Base-by-base conservation (phyloP, 2,797 vertebrate species). In the Heliangelus exortis region DNA sequence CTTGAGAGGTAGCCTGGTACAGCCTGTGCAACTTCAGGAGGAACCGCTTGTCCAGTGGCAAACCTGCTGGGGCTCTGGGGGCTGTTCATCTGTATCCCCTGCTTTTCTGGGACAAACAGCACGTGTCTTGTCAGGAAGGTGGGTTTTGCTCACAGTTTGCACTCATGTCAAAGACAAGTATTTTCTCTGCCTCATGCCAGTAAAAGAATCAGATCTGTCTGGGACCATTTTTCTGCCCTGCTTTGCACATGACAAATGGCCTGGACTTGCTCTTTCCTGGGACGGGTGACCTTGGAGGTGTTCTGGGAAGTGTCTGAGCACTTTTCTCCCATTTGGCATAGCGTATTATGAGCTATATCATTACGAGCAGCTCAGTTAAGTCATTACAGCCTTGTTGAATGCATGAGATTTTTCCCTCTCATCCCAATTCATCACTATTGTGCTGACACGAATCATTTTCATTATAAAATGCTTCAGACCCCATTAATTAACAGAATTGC, bases 371-470 rank as follows among this genome's bases (percentile, higher is more conserved):
- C 91, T 94, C 92, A 29, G 89, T 94, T 91, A 93, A 95, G 85
- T 96, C 94, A 86, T 97, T 96, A 95, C 89, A 81, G 75, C 87
- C 72, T 76, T 67, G 54, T 77, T 94, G 95, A 97, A 95, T 95
- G 94, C 96, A 93, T 66, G 89, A 81, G 96, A 94, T 94, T 97
- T 97, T 92, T 87, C 85, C 76, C 93, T 97, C 96, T 97, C 96
- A 97, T 97, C 96, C 94, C 97, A 96, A 96, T 97, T 97, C 96
- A 83, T 96, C 92, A 87, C 87, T 93, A 90, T 89, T 92, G 88
- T 86, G 92, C 93, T 94, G 96, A 96, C 96, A 91, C 96, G 84
- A 92, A 94, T 96, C 59, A 92, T 86, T 96, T 95, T 95, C 92
- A 92, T 96, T 95, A 95, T 93, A 88, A 96, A 96, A 94, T 79